Evolutionary conservation across 2,797 vertebrate species (phyloP), one percentile per base, ranked within the genome.

Genomic region (Halcyon smyrnensis): DNA sequence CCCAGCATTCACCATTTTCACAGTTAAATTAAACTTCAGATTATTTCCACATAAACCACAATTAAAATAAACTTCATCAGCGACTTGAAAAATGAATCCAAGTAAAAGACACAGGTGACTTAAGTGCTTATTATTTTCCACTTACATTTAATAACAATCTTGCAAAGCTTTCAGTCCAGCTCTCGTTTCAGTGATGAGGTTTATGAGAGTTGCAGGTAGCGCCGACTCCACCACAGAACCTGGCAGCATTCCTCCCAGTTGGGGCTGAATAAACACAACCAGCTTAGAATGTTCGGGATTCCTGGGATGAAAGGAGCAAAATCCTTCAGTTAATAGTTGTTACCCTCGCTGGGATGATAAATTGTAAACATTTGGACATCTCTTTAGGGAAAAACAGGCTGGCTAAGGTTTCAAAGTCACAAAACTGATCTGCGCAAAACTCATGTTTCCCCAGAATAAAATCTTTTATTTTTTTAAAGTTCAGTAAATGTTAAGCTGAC

Each of bases 261-360:
- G 94, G 50, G 97, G 97, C 79, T 98, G 97, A 54, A 98, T 89
- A 81, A 97, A 97, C 51, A 97, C 96, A 63, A 95, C 92, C 16
- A 98, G 60, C 76, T 92, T 97, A n/a, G 93, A 97, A 88, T 97
- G 89, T 15, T 83, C 74, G 74, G 97, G 97, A 56, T 98, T 98
- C 96, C 98, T 98, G 75, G 24, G 68, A 95, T 51, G 78, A 77
- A 94, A 83, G 18, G 59, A 90, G 87, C 27, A 48, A 48, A 94
- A 74, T 30, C 51, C 27, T n/a, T 77, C 34, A 69, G 45, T 75
- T 76, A 43, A 15, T 14, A 11, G 32, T 50, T 9, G 19, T 12
- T 24, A 3, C 18, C 60, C 21, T 18, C 32, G 21, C 48, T 37
- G 0, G 12, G 43, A 41, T 21, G 43, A 11, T 19, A 51, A 51